phyloP scores from a whole-genome alignment of 2,888 invertebrate species.

The Agonum fuliginosum region DNA sequence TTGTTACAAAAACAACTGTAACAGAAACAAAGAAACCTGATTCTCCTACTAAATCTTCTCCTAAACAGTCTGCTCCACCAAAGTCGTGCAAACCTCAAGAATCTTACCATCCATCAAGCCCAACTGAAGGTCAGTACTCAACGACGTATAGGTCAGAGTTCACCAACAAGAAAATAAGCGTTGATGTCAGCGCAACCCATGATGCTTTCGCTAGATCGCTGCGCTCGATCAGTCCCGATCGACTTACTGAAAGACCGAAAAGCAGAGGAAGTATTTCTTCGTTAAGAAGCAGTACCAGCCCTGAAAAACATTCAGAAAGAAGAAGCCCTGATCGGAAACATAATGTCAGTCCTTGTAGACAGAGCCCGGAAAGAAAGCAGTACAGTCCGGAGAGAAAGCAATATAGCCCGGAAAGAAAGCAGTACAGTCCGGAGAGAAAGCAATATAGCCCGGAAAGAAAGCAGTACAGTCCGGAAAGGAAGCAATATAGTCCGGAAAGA shows the following conservation, averaged over 20 bases:
- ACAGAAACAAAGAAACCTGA: no score
- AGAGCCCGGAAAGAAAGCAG: neutral
- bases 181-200: constrained; percentile 83
- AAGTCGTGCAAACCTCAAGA: constrained; percentile 43
- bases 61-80: constrained; percentile 62
- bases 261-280: constrained; percentile 75
- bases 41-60: no score
- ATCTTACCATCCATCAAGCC: constrained; percentile 66
- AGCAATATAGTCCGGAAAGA: constrained; percentile 29
- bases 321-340: constrained; percentile 19
- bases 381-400: no score
- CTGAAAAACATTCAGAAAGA: constrained; percentile 66
- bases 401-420: constrained; percentile 12
- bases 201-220: constrained; percentile 85
- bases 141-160: constrained; percentile 78
- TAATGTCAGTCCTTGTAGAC: neutral
- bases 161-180: constrained; percentile 74
- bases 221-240: constrained; percentile 79
- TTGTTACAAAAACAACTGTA: no score
- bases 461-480: constrained; percentile 41
- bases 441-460: no score
- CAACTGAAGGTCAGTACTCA: constrained; percentile 74
- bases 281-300: constrained; percentile 75
- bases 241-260: constrained; percentile 68
- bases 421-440: neutral